Conservation (phyloP, 2,797 vertebrate genomes). For the Rhynchonycteris naso region DNA sequence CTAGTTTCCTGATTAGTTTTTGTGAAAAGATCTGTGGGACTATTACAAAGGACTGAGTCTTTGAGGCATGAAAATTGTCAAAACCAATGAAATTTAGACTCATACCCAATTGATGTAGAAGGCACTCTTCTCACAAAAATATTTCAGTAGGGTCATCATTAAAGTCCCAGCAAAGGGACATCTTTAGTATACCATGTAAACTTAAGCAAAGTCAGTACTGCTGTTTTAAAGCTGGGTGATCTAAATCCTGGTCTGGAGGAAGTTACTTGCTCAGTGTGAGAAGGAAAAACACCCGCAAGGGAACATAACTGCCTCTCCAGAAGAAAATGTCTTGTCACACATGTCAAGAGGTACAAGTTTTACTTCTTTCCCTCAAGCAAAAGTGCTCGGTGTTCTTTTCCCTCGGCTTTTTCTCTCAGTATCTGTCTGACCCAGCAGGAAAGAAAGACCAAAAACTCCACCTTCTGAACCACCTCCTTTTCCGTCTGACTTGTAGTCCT, state of each 20-base stretch:
- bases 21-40: neutral
- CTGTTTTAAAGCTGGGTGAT: conserved; percentile 16
- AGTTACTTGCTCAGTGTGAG: neutral
- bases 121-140: conserved; percentile 3
- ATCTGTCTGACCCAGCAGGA: neutral
- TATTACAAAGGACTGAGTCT: conserved; percentile 13
- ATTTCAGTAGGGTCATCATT: neutral
- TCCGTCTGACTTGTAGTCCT: neutral
- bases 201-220: neutral
- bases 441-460: neutral
- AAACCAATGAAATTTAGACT: conserved; percentile 55
- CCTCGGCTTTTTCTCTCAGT: neutral
- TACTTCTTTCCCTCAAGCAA: neutral
- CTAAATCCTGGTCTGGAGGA: conserved; percentile 45
- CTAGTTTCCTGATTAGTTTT: conserved; percentile 35
- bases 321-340: neutral
- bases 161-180: neutral
- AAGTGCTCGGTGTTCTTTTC: neutral
- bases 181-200: conserved; percentile 8
- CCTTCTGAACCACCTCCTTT: neutral
- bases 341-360: neutral
- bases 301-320: neutral
- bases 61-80: neutral
- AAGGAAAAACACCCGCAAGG: neutral
- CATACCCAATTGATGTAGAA: neutral